Conservation (phyloP, 2,888 invertebrate species). For the Brachyopa scutellaris region DNA sequence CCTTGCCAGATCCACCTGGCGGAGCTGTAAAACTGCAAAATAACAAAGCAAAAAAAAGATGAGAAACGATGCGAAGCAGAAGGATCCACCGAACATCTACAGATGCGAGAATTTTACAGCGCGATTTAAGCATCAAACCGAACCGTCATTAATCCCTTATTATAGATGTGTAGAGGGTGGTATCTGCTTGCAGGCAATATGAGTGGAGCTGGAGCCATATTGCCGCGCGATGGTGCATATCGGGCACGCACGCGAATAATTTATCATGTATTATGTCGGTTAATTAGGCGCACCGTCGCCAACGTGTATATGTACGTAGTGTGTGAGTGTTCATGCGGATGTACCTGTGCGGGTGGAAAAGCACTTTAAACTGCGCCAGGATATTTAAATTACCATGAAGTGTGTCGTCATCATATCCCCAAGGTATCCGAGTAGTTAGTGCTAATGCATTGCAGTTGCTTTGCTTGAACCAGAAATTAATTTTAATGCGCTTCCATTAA, state of each 20-base stretch:
- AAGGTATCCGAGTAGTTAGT: constrained; percentile 27
- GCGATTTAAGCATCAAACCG: constrained; percentile 54
- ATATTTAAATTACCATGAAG: constrained; percentile 61
- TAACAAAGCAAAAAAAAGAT: background rate
- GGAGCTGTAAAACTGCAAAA: background rate
- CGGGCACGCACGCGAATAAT: constrained; percentile 47
- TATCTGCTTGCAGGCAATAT: constrained; percentile 21
- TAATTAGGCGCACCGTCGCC: constrained; percentile 38
- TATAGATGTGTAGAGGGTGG: constrained; percentile 49
- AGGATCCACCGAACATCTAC: constrained; percentile 24
- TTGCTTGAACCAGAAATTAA: constrained; percentile 34
- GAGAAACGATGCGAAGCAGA: background rate
- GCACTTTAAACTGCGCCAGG: constrained; percentile 42
- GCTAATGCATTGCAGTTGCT: constrained; percentile 43
- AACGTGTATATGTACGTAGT: background rate
- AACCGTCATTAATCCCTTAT: constrained; percentile 58
- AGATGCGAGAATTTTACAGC: constrained; percentile 20
- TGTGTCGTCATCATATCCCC: constrained; percentile 40
- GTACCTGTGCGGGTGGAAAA: constrained; percentile 17
- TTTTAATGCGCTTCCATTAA: constrained; percentile 64
- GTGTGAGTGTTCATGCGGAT: background rate
- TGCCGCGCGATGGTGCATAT: constrained; percentile 45
- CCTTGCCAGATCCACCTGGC: background rate
- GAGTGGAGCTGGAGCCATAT: background rate
- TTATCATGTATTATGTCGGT: constrained; percentile 58